These are phyloP conservation scores for Gavia stellata DNA, from an alignment of 2,113 vertebrate genomes.

Conservation along the genomic window DNA sequence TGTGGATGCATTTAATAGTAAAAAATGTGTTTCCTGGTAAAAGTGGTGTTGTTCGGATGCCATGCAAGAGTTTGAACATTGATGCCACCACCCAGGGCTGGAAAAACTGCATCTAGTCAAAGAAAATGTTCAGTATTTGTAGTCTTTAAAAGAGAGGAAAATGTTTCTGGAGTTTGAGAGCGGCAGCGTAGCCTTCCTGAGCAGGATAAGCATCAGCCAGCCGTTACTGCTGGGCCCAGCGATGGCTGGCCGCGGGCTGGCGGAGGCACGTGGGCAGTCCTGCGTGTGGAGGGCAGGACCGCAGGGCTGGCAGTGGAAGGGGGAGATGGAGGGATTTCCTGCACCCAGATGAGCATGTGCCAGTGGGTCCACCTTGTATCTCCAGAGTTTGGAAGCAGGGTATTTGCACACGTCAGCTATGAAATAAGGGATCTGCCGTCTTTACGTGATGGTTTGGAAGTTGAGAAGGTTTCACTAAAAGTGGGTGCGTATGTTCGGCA, in stretches of 20 bases:
- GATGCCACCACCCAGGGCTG: background rate
- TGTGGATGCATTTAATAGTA: background rate
- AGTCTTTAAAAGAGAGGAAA: background rate
- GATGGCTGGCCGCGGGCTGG: background rate
- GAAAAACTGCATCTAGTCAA: background rate
- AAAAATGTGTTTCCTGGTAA: background rate
- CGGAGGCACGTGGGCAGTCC: background rate
- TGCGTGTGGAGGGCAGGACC: background rate
- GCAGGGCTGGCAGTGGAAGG: background rate
- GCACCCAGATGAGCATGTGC: background rate
- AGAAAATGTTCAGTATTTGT: background rate
- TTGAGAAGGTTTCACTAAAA: background rate
- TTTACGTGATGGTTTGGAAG: background rate
- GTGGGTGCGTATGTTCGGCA: background rate
- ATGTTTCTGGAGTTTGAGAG: background rate
- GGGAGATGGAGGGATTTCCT: background rate
- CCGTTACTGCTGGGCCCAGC: fast-evolving
- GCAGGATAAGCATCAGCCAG: background rate
- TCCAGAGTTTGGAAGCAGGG: background rate
- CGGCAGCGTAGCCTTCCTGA: background rate
- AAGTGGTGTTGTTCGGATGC: background rate
- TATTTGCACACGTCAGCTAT: background rate
- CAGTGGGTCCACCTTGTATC: background rate
- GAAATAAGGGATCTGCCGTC: background rate
- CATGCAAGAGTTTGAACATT: background rate